phyloP scores from a whole-genome alignment of 2,797 vertebrate species.

The Rhinichthys osculus region DNA sequence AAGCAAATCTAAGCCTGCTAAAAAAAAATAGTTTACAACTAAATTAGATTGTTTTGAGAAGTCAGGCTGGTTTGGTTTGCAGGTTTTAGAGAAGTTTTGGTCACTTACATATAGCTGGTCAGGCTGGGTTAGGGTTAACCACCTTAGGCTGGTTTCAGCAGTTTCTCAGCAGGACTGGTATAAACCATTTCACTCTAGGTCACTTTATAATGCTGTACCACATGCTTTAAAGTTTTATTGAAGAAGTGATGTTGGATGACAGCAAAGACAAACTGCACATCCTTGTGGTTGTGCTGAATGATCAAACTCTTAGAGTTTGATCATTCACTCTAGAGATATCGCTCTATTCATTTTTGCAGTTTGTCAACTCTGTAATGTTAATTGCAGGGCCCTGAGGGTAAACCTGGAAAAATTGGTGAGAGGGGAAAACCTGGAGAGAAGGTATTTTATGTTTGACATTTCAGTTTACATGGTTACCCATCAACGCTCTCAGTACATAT shows the following conservation, averaged over 20 bases:
- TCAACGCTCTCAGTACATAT: not conserved
- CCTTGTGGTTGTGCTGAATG: not conserved
- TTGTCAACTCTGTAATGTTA: conserved; percentile 32
- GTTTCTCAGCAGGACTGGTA: not conserved
- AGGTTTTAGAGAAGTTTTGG: not conserved
- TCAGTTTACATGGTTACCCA: not conserved
- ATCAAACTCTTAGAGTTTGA: not conserved
- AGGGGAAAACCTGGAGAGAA: conserved; percentile 89
- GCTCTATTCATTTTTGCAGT: not conserved
- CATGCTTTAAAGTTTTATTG: not conserved
- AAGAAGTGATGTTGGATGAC: conserved; percentile 9
- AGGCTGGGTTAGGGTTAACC: not conserved
- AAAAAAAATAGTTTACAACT: not conserved
- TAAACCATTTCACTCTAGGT: not conserved
- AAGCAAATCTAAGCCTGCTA: not conserved
- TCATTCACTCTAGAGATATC: not conserved
- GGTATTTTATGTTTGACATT: conserved; percentile 72
- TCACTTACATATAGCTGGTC: not conserved
- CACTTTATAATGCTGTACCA: not conserved
- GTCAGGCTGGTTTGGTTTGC: not conserved
- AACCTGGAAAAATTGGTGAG: conserved; percentile 89
- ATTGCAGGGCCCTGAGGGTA: conserved; percentile 91
- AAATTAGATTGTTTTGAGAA: not conserved
- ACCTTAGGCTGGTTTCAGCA: not conserved
- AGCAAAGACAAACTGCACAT: not conserved